phyloP scores from a whole-genome alignment of 2,797 vertebrate species.

The Phalanger gymnotis region DNA sequence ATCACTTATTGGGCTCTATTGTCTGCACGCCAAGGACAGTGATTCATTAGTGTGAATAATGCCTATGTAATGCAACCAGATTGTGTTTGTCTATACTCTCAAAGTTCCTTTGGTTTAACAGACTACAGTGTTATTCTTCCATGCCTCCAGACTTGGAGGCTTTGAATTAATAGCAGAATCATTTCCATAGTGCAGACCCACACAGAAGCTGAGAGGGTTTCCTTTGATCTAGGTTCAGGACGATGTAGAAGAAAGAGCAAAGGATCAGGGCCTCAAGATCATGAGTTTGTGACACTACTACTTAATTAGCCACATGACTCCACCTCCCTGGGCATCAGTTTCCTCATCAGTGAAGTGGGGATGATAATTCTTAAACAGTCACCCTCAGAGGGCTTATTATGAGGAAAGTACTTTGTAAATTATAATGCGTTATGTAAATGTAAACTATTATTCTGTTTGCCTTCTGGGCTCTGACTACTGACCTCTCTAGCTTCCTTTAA shows the following conservation, averaged over 20 bases:
- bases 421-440: background rate
- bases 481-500: background rate
- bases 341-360: background rate
- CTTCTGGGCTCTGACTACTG: background rate
- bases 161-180: constrained; percentile 35
- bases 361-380: background rate
- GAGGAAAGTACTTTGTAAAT: background rate
- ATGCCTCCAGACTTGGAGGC: constrained; percentile 65
- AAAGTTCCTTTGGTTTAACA: constrained; percentile 74
- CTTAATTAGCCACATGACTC: background rate
- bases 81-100: constrained; percentile 79
- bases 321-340: background rate
- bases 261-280: background rate
- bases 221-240: background rate
- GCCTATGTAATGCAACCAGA: constrained; percentile 77
- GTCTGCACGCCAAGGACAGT: constrained; percentile 70
- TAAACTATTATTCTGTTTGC: background rate
- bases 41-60: constrained; percentile 79
- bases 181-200: constrained; percentile 15
- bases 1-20: constrained; percentile 68
- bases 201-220: background rate
- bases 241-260: background rate
- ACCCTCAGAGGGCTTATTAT: background rate
- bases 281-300: background rate
- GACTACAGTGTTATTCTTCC: constrained; percentile 77